Evolutionary conservation across 1,140 invertebrate species (phyloP).

Genomic region (Drosophila orena): DNA sequence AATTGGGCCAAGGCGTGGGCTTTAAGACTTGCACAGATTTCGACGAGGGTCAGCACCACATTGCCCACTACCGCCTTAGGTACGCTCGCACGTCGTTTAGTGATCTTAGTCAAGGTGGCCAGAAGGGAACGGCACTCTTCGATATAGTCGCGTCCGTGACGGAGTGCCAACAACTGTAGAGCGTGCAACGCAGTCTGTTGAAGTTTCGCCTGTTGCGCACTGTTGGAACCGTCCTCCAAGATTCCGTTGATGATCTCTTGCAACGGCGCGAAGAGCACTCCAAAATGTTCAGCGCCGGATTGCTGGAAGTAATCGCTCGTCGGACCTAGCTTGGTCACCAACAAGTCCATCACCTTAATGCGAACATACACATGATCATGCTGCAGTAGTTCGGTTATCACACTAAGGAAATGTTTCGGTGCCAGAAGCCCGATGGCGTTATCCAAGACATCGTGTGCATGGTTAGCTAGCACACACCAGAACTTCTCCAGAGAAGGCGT

Average conservation of each 20-base stretch:
- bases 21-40: constrained; percentile 90
- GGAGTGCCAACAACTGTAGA: constrained; percentile 91
- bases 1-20: constrained; percentile 90
- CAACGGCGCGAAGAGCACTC: constrained; percentile 87
- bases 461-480: constrained; percentile 91
- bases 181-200: constrained; percentile 93
- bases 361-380: constrained; percentile 90
- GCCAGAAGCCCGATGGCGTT: constrained; percentile 92
- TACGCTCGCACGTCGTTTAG: constrained; percentile 87
- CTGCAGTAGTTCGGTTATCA: constrained; percentile 89
- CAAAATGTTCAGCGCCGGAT: constrained; percentile 85
- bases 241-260: constrained; percentile 88
- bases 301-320: constrained; percentile 87
- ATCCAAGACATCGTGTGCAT: constrained; percentile 91
- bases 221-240: constrained; percentile 84
- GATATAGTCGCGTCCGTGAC: constrained; percentile 88
- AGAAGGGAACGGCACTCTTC: constrained; percentile 88
- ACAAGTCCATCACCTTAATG: constrained; percentile 92
- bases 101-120: constrained; percentile 87
- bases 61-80: constrained; percentile 90
- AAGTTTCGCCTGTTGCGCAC: constrained; percentile 87
- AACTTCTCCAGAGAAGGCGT: constrained; percentile 88
- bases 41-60: constrained; percentile 92
- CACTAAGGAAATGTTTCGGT: constrained; percentile 90
- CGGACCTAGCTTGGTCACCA: constrained; percentile 91